Base-by-base conservation (phyloP, 2,888 invertebrate species). In the Cerastis leucographa region DNA sequence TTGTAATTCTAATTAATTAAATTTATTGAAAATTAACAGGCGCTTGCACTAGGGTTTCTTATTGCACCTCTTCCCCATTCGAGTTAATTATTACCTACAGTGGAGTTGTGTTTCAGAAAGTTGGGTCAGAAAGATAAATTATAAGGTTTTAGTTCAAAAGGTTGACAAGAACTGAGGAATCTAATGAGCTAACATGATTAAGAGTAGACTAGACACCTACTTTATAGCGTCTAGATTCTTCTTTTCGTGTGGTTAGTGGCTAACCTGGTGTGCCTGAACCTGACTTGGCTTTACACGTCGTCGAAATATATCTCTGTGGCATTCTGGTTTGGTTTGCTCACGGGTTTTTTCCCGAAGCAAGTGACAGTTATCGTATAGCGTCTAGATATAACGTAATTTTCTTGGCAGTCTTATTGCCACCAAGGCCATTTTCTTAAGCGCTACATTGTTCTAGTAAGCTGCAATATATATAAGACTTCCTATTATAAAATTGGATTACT, bases 321-420 rank as follows among this genome's bases (percentile, higher is more conserved):
- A 40, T 40, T 6, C 40, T 40, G 40, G 40, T 40, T 40, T 8
- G 40, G 40, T 3, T 40, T 40, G 7, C 9, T 40, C 40, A 40
- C 40, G 40, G 40, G 6, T 49, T 1, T 0, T 49, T 4, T 49
- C 17, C 17, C 17, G 6, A 19, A 19, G 17, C 6, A 17, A 46
- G 12, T 46, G 49, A 49, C 7, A 49, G 19, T 49, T 0, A 54
- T n/a, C n/a, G 3, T 54, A 54, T n/a, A 54, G 19, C 19, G 8
- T 56, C 35, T 56, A 56, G n/a, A 67, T 22, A 71, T n/a, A 68
- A 68, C 8, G n/a, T n/a, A n/a, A 35, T 35, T 46, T n/a, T 68
- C 17, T 22, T 22, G 29, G 17, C 6, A 29, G n/a, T 19, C 19
- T 1, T 35, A n/a, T 7, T 35, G 0, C 1, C 8, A 40, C n/a